These are phyloP conservation scores for Andrena camellia DNA, from an alignment of 2,888 invertebrate genomes.

Conservation along the genomic window DNA sequence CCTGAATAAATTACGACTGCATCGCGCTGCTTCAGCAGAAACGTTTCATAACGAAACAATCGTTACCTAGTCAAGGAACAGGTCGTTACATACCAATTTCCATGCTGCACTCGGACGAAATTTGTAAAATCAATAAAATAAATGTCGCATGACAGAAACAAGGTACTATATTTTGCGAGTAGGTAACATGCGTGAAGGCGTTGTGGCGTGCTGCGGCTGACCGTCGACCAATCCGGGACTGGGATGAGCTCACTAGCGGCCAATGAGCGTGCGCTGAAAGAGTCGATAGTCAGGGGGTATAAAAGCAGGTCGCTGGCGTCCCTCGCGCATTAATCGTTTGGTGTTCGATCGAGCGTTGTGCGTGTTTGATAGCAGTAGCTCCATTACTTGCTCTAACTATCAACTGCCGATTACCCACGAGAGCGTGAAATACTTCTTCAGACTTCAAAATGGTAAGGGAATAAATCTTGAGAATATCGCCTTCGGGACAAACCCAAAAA, in stretches of 20 bases:
- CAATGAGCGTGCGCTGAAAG: conserved; percentile 46
- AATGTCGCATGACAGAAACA: conserved; percentile 56
- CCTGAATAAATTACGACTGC: conserved; percentile 8
- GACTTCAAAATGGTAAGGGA: conserved; percentile 64
- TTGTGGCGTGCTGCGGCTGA: conserved; percentile 62
- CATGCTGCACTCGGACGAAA: conserved; percentile 24
- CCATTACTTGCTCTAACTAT: conserved; percentile 69
- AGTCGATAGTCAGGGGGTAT: conserved; percentile 59
- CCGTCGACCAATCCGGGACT: conserved; percentile 39
- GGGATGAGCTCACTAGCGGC: conserved; percentile 45
- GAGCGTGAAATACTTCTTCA: conserved; percentile 28
- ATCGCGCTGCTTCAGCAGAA: no score
- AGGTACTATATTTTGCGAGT: conserved; percentile 53
- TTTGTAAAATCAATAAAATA: conserved; percentile 66
- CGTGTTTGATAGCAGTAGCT: conserved; percentile 61
- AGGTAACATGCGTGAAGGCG: conserved; percentile 48
- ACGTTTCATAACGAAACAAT: conserved; percentile 7
- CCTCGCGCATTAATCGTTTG: conserved; percentile 67
- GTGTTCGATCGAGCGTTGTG: conserved; percentile 28
- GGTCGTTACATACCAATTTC: conserved; percentile 44
- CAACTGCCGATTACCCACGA: conserved; percentile 40
- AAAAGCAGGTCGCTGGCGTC: conserved; percentile 46
- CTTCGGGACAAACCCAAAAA: background rate
- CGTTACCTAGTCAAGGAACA: conserved; percentile 40
- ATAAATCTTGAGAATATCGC: background rate